These are phyloP conservation scores for Actinernus sp. DNA, from an alignment of 92 coral and sea anemone species.

Conservation along the genomic window DNA sequence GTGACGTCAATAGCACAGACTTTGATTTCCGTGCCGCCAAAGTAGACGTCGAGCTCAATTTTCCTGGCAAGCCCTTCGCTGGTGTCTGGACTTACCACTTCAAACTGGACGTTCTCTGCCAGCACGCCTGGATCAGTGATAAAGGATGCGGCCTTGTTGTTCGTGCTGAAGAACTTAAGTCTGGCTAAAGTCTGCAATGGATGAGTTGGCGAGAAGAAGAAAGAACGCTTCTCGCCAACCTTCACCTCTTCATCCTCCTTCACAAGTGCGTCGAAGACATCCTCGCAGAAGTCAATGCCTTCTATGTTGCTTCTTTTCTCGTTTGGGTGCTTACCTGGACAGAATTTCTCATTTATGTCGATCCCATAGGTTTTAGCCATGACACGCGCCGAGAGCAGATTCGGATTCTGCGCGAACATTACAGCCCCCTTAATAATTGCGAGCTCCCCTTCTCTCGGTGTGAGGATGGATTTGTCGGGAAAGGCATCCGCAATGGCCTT, in stretches of 20 bases:
- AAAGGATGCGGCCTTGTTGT: constrained; percentile 20
- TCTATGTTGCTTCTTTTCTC: constrained; percentile 37
- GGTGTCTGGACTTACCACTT: constrained; percentile 52
- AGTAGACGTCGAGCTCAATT: constrained; percentile 42
- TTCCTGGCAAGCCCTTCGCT: constrained; percentile 46
- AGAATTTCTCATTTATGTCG: constrained; percentile 34
- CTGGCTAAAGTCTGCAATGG: constrained; percentile 39
- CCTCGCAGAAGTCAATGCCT: constrained; percentile 49
- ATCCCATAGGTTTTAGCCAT: constrained; percentile 62
- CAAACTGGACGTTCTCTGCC: constrained; percentile 55
- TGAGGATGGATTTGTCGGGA: constrained; percentile 20
- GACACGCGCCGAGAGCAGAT: constrained; percentile 52
- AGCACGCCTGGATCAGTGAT: constrained; percentile 62
- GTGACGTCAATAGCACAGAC: constrained; percentile 64
- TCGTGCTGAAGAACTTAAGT: constrained; percentile 57
- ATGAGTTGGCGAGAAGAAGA: constrained; percentile 41
- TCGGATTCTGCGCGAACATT: constrained; percentile 70
- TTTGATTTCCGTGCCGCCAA: constrained; percentile 73
- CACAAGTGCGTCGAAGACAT: constrained; percentile 50
- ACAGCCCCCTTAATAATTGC: constrained; percentile 76
- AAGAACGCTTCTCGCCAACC: constrained; percentile 52
- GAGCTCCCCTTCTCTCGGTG: constrained; percentile 60
- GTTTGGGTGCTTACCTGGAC: constrained; percentile 40
- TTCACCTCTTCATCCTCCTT: constrained; percentile 58
- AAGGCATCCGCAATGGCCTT: constrained; percentile 45